phyloP scores from a whole-genome alignment of 92 coral and sea anemone genomes.

The Epizoanthus ramosus region DNA sequence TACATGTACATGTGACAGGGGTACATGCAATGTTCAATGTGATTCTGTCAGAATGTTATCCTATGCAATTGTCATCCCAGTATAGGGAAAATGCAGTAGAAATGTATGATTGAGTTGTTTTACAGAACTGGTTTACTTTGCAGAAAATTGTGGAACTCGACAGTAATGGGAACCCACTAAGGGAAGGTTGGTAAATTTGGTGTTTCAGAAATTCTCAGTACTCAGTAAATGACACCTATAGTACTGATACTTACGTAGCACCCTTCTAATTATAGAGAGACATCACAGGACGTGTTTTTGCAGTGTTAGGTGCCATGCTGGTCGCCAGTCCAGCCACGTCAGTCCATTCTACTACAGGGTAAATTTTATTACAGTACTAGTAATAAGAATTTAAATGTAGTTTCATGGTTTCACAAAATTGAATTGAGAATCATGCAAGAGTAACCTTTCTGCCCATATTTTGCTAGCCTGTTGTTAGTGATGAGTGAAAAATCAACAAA shows the following conservation, averaged over 20 bases:
- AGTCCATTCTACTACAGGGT: slow-evolving; percentile 90
- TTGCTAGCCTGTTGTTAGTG: no score
- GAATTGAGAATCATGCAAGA: no score
- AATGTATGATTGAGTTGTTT: no score
- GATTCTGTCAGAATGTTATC: no score
- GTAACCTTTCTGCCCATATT: no score
- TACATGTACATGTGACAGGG: no score
- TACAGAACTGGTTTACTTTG: background rate
- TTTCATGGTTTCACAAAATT: background rate
- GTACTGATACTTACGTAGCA: no score
- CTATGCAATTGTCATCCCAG: no score
- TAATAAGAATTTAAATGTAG: background rate
- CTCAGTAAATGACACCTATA: no score
- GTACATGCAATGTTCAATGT: no score
- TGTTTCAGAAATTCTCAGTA: background rate
- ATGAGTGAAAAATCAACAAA: no score
- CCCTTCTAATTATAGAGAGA: background rate
- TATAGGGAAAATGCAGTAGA: no score
- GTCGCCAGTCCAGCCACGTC: slow-evolving; percentile 85
- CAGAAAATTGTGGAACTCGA: slow-evolving; percentile 41
- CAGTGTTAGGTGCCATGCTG: slow-evolving; percentile 84
- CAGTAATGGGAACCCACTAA: slow-evolving; percentile 35
- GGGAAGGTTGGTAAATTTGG: slow-evolving; percentile 22
- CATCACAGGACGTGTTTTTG: slow-evolving; percentile 62
- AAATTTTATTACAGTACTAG: background rate